Percentiles rank a stretch among this genome's conserved stretches.
These are phyloP conservation scores for Denticeps clupeoides DNA, from an alignment of 2,797 vertebrate genomes.

Conservation along the genomic window DNA sequence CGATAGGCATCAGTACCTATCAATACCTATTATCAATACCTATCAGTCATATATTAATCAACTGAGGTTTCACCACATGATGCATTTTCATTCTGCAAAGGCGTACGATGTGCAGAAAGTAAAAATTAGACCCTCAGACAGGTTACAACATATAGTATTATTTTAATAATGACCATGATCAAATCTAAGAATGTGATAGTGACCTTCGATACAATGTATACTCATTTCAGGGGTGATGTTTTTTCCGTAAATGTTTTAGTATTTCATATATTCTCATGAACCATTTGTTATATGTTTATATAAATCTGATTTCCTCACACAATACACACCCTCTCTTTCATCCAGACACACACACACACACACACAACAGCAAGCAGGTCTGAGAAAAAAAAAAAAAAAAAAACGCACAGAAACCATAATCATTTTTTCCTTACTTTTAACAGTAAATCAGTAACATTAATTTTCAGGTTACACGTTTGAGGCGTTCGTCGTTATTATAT, in stretches of 20 bases:
- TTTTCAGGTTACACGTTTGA: slow-evolving; percentile 74
- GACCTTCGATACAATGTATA: slow-evolving; percentile 68
- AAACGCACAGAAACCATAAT: slow-evolving; percentile 68
- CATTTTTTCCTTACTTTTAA: slow-evolving; percentile 64
- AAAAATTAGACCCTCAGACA: no score
- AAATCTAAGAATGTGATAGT: slow-evolving; percentile 70
- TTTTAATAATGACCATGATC: slow-evolving; percentile 73
- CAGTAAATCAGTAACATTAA: slow-evolving; percentile 69
- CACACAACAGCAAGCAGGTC: slow-evolving; percentile 61
- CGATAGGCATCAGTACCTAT: no score
- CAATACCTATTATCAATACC: no score
- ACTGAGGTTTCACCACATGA: no score
- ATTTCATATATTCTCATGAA: slow-evolving; percentile 51
- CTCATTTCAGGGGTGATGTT: slow-evolving; percentile 65
- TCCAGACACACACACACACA: slow-evolving; percentile 47
- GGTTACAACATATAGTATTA: slow-evolving; percentile 63
- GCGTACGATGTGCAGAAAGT: no score
- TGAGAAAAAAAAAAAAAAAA: slow-evolving; percentile 42
- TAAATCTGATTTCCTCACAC: slow-evolving; percentile 73
- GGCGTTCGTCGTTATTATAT: slow-evolving; percentile 76
- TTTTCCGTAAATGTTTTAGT: no score
- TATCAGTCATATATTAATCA: no score
- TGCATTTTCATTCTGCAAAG: no score
- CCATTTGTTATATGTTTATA: slow-evolving; percentile 63
- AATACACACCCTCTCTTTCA: slow-evolving; percentile 55